Evolutionary conservation across 2,797 vertebrate species (phyloP), one percentile per base, ranked within the genome.

Genomic region (Propithecus perrieri): DNA sequence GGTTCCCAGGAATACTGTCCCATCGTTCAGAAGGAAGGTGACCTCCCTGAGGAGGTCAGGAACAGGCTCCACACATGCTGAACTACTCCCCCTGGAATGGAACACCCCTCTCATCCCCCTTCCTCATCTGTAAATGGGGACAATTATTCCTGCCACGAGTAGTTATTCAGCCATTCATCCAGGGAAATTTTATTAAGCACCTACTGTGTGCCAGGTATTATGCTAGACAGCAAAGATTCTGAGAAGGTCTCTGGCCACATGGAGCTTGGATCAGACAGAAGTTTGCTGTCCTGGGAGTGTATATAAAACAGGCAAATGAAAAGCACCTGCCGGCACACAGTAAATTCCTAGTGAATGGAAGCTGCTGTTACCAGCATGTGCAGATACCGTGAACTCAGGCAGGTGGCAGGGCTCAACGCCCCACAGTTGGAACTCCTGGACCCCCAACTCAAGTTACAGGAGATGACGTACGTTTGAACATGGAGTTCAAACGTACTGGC

Each of bases 401-500:
- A 15, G 38, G 41, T 26, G 15, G 41, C 35, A 71, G n/a, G 53
- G 17, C 22, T 76, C 20, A 24, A 38, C 24, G 24, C 17, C 22
- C 50, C 50, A 71, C 15, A 78, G 33, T 1, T 1, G 13, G 33
- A 69, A 53, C 17, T 53, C 61, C n/a, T 2, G 81, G 53, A 71
- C 4, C 48, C 48, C 48, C 35, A 74, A 14, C 24, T 61, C 7
- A 35, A 24, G 26, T n/a, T 43, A 81, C 5, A 48, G 41, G 43
- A 86, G 33, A 26, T 4, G 28, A 11, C 4, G 20, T 7, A 12
- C 8, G 7, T 9, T 48, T 61, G 5, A 69, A 74, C 7, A 8
- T 0, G 0, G 43, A 38, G 41, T 38, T 38, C 38, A 41, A 6
- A 41, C 30, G 38, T 38, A 38, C 57, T 43, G n/a, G 2, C 13